Evolutionary conservation across 1,140 invertebrate genomes (phyloP), one percentile per base, ranked within the genome.

Genomic region (Popillia japonica): DNA sequence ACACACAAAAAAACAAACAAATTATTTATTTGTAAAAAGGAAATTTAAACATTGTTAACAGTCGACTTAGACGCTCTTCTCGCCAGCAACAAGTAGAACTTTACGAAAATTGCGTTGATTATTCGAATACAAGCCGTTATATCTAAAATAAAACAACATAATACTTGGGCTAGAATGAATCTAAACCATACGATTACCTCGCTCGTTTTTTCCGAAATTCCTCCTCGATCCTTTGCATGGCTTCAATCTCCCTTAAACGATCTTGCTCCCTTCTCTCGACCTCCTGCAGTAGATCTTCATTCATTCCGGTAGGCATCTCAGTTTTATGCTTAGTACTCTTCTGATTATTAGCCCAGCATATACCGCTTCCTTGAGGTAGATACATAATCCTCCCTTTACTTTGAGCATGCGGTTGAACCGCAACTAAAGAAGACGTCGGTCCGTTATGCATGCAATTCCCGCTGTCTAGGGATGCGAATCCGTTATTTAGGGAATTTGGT

Each of bases 261-360:
- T 94, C 91, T 68, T 90, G 90, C 86, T 95, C 94, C 86, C 94
- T 94, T 20, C 91, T 89, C 82, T 95, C 94, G 0, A 92, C 93
- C 84, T 95, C 93, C 79, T 89, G 90, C 11, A 92, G 92, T 78
- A 95, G 87, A 84, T 92, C 93, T 80, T 95, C 94, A 0, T 94
- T 92, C 68, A 95, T 85, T 11, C 0, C 23, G 20, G 17, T 64
- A 4, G 61, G 22, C 17, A 64, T 22, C 61, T 75, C 91, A 3
- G 87, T 48, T n/a, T n/a, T n/a, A n/a, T n/a, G n/a, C 90, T 90
- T 80, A 94, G 89, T 86, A 96, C 94, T 41, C 11, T 48, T 48
- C 17, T 48, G 44, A 48, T 48, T 48, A 94, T 90, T 84, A 94
- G 92, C 27, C 94, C 83, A 6, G n/a, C n/a, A n/a, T 96, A 91